Evolutionary conservation across 2,113 vertebrate genomes (phyloP), one percentile per base, ranked within the genome.

Genomic region (Motacilla tschutschensis): DNA sequence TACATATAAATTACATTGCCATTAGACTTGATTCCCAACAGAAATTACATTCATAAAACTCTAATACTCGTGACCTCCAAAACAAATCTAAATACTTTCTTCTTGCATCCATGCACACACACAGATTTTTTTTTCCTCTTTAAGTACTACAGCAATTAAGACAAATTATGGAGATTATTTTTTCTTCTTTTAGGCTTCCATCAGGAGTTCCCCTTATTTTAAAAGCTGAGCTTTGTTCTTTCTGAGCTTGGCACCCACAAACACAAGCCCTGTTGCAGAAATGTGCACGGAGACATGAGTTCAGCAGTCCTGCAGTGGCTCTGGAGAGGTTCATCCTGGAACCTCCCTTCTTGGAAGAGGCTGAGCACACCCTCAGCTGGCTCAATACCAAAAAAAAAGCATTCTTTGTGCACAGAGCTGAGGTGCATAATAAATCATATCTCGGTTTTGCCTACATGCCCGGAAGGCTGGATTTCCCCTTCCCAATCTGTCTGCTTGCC

Each of bases 1-100:
- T 70, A 79, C 20, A 2, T 82, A 72, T 51, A 83, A 92, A 88
- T 91, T 86, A n/a, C 64, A 65, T 46, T 88, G 69, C 67, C 83
- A 58, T 89, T 91, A 88, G 75, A 85, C 60, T 67, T 65, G 11
- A 78, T 72, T 90, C 84, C 75, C 72, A 90, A 53, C 35, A 77
- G 79, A 67, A 94, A 79, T 65, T 70, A 60, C 78, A 60, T 44
- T 69, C 63, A 47, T 47, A 73, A 74, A 76, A n/a, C 48, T 74
- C 48, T 57, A 91, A 58, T 36, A 79, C 26, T 53, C 29, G 36
- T 12, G 57, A 62, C 44, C 80, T 75, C 70, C 50, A 73, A 85
- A 83, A 59, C 17, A 40, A 36, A 83, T 69, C 62, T 63, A 90
- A 36, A 79, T 83, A 71, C 55, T 76, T 88, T 53, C 22, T 72